Evolutionary conservation across 2,797 vertebrate species (phyloP).

Genomic region (Enteromius argenteus): DNA sequence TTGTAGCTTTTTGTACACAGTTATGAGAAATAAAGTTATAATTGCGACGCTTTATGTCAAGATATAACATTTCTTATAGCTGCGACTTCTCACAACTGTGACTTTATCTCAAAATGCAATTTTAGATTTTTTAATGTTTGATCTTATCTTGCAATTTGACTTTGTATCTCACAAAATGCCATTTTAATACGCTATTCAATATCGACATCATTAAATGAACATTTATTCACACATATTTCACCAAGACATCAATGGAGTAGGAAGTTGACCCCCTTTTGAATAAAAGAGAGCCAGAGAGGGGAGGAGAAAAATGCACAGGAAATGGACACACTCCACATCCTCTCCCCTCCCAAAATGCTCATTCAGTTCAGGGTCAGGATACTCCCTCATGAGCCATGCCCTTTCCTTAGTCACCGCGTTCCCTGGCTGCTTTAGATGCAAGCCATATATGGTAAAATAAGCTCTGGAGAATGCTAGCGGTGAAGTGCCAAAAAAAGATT

Average conservation of each 20-base stretch:
- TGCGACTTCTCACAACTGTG: background rate
- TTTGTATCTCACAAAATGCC: background rate
- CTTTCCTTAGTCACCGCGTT: conserved; percentile 83
- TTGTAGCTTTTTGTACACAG: background rate
- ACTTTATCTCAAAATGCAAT: background rate
- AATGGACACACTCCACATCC: conserved; percentile 75
- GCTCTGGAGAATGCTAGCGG: conserved; percentile 80
- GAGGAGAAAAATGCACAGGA: conserved; percentile 69
- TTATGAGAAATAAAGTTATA: background rate
- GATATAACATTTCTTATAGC: background rate
- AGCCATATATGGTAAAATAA: conserved; percentile 88
- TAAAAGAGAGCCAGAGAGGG: conserved; percentile 26
- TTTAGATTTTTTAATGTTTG: background rate
- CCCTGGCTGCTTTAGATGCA: conserved; percentile 69
- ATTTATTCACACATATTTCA: background rate
- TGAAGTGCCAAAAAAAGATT: conserved; percentile 79
- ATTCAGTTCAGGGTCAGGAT: conserved; percentile 64
- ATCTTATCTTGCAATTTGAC: background rate
- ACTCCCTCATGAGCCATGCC: conserved; percentile 72
- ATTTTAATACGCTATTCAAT: conserved; percentile 6
- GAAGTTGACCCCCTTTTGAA: conserved; percentile 13
- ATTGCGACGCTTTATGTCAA: background rate
- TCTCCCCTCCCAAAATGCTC: conserved; percentile 72
- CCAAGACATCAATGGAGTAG: background rate
- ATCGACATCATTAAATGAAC: background rate